Percentiles rank a stretch among this genome's conserved stretches.
Evolutionary conservation across 2,797 vertebrate genomes (phyloP).

Genomic region (Tapera naevia): DNA sequence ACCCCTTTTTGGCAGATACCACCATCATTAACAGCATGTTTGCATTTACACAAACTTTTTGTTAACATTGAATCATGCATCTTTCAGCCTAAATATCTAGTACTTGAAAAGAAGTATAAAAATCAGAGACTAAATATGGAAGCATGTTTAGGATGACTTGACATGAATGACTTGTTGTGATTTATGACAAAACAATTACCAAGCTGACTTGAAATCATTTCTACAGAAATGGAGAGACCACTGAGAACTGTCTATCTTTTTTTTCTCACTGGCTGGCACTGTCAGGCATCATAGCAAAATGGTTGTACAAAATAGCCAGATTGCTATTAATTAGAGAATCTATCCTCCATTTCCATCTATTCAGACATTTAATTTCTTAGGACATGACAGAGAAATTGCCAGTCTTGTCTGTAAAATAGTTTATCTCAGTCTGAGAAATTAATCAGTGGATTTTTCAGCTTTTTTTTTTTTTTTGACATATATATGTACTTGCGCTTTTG

Average conservation of each 20-base stretch:
- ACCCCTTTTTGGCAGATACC: background rate
- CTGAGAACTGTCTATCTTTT: background rate
- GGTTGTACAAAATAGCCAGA: background rate
- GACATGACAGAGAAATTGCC: background rate
- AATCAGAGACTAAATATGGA: background rate
- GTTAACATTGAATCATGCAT: accelerated
- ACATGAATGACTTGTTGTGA: background rate
- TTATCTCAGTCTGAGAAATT: background rate
- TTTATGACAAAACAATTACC: background rate
- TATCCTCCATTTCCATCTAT: background rate
- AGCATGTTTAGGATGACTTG: background rate
- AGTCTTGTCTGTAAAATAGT: background rate
- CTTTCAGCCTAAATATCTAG: background rate
- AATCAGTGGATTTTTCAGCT: background rate
- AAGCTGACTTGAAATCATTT: background rate
- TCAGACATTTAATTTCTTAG: background rate
- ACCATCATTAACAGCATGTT: background rate
- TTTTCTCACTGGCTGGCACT: background rate
- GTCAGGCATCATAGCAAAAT: background rate
- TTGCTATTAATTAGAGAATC: background rate
- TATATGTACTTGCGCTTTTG: background rate
- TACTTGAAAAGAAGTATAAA: background rate
- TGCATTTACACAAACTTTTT: background rate
- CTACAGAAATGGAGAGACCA: background rate
- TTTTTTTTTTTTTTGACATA: background rate